phyloP scores from a whole-genome alignment of 30 jellyfish, hydroid and myxozoan species.

The Pseudorhiza aurosa region DNA sequence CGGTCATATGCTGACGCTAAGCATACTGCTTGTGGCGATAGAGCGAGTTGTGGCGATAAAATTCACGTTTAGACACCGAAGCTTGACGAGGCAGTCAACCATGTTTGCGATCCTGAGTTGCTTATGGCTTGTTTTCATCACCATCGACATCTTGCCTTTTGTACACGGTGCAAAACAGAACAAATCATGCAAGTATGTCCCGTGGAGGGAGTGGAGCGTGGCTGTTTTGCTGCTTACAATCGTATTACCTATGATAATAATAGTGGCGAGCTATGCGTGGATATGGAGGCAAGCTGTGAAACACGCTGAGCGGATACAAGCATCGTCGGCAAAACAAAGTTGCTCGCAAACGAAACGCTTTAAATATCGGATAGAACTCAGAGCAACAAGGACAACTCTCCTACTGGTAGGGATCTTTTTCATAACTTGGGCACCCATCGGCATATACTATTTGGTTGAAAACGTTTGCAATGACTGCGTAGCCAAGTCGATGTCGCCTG shows the following conservation, averaged over 20 bases:
- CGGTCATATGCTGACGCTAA: conserved; percentile 56
- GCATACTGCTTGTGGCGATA: conserved; percentile 25
- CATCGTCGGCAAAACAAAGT: not conserved
- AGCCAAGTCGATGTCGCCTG: not conserved
- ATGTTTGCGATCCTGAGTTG: not conserved
- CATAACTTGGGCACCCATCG: conserved; percentile 68
- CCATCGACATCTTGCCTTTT: conserved; percentile 41
- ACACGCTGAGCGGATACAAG: conserved; percentile 18
- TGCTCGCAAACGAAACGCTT: not conserved
- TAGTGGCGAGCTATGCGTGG: conserved; percentile 3
- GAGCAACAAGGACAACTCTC: conserved; percentile 53
- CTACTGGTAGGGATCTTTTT: conserved; percentile 45
- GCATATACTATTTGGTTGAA: conserved; percentile 52
- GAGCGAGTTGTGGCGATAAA: conserved; percentile 42
- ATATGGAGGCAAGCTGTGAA: conserved; percentile 37
- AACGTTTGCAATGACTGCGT: conserved; percentile 44
- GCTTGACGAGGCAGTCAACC: not conserved
- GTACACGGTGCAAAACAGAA: not conserved
- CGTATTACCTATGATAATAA: conserved; percentile 22
- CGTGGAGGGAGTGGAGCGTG: conserved; percentile 57
- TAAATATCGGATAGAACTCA: conserved; percentile 3
- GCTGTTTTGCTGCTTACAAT: conserved; percentile 39
- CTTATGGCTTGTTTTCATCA: conserved; percentile 18
- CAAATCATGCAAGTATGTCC: conserved; percentile 27
- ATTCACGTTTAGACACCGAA: conserved; percentile 21